phyloP scores from a whole-genome alignment of 2,113 vertebrate species.

The Brachyhypopomus occidentalis region DNA sequence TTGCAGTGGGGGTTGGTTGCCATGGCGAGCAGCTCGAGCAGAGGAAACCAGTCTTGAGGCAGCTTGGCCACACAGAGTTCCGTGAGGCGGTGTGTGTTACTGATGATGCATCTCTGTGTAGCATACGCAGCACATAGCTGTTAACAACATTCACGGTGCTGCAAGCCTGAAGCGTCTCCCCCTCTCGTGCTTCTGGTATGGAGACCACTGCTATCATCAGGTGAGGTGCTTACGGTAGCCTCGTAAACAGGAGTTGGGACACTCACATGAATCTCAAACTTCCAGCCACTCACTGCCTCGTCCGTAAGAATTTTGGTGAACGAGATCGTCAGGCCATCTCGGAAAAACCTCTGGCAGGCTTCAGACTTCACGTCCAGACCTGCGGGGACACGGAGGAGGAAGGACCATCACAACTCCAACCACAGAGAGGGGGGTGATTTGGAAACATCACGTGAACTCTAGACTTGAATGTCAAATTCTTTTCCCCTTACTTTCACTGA shows the following conservation, averaged over 20 bases:
- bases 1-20: slow-evolving; percentile 99
- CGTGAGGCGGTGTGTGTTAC: slow-evolving; percentile 95
- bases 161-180: too few relatives aligned
- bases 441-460: too few relatives aligned
- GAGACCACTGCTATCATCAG: too few relatives aligned
- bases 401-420: neutral
- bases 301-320: slow-evolving; percentile 99
- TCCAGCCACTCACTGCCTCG: slow-evolving; percentile 98
- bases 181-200: too few relatives aligned
- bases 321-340: slow-evolving; percentile 96
- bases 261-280: slow-evolving; percentile 99
- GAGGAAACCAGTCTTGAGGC: slow-evolving; percentile 98
- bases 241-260: neutral
- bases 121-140: neutral
- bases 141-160: too few relatives aligned
- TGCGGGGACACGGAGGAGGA: slow-evolving; percentile 55
- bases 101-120: slow-evolving; percentile 95
- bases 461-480: too few relatives aligned
- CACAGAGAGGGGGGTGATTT: neutral
- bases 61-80: slow-evolving; percentile 98
- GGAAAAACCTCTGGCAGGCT: slow-evolving; percentile 98
- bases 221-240: too few relatives aligned
- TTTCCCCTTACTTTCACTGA: too few relatives aligned
- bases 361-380: slow-evolving; percentile 98
- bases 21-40: slow-evolving; percentile 98